These are phyloP conservation scores for Syritta pipiens DNA, from an alignment of 2,888 invertebrate species.

Conservation along the genomic window DNA sequence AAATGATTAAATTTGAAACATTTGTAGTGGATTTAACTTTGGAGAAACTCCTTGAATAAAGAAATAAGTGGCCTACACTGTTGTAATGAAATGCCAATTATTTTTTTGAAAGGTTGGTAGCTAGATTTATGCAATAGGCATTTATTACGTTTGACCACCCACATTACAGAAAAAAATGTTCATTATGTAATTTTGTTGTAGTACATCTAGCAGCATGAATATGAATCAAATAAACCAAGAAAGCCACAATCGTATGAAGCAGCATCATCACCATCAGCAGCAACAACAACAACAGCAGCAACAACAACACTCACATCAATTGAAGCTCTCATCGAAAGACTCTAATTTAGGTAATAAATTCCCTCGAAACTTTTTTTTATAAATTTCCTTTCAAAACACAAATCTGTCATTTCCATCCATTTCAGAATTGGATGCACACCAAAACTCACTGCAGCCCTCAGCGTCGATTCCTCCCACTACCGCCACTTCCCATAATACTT, in stretches of 20 bases:
- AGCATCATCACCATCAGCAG: constrained; percentile 71
- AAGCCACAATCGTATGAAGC: constrained; percentile 77
- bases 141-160: too few species aligned
- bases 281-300: constrained; percentile 65
- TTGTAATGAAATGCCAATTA: background rate
- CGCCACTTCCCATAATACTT: constrained; percentile 75
- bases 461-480: constrained; percentile 47
- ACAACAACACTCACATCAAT: constrained; percentile 69
- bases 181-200: too few species aligned
- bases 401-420: constrained; percentile 59
- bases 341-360: constrained; percentile 70
- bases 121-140: too few species aligned
- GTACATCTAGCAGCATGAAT: constrained; percentile 72
- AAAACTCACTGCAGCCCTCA: constrained; percentile 68
- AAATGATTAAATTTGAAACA: too few species aligned
- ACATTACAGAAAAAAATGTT: too few species aligned
- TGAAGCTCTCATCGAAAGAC: constrained; percentile 71
- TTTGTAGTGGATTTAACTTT: too few species aligned
- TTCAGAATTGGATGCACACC: constrained; percentile 73
- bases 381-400: constrained; percentile 26
- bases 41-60: too few species aligned
- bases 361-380: background rate
- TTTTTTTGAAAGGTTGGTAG: too few species aligned
- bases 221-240: constrained; percentile 78
- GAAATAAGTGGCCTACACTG: background rate